Evolutionary conservation across 1,140 invertebrate species (phyloP), one percentile per base, ranked within the genome.

Genomic region (Nebria ingens): DNA sequence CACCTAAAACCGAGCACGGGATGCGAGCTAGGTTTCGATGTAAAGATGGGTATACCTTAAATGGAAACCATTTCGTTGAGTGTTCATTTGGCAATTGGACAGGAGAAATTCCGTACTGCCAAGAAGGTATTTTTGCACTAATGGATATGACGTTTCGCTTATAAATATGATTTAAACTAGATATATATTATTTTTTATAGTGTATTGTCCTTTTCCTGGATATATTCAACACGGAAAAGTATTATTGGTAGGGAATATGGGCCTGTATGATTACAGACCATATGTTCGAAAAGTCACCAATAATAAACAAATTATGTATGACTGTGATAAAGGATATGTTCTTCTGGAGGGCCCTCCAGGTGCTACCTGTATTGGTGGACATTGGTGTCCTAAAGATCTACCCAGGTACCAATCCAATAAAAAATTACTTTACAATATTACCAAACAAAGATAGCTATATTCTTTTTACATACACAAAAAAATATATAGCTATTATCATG

Each of bases 291-390:
- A 92, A 73, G 85, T 90, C 54, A 75, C 73, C 0, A 95, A 94
- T 70, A 96, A 97, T 65, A 91, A 95, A 60, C 91, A 97, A 69
- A 97, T 98, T 21, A 91, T 93, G 83, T 98, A 95, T 70, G 91
- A 96, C 61, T 98, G 95, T 69, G 85, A 95, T 58, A 90, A 91
- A 65, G 92, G 92, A 0, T 94, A 89, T 64, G 85, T 89, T 1
- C 65, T 95, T 2, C 81, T 82, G 17, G 84, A 89, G 60, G 94
- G 94, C 9, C 91, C 94, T 0, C 87, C 88, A 0, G 94, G 94
- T 2, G 93, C 94, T 0, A 95, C 92, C 0, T 97, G 93, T 64
- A 82, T 96, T 17, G 87, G 90, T 11, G 92, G 92, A 1, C 77
- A 82, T 42, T 96, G 92, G 91, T 89, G 85, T 58, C 92, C 91